These are phyloP conservation scores for Anoplopoma fimbria DNA, from an alignment of 2,113 vertebrate species.

Conservation along the genomic window DNA sequence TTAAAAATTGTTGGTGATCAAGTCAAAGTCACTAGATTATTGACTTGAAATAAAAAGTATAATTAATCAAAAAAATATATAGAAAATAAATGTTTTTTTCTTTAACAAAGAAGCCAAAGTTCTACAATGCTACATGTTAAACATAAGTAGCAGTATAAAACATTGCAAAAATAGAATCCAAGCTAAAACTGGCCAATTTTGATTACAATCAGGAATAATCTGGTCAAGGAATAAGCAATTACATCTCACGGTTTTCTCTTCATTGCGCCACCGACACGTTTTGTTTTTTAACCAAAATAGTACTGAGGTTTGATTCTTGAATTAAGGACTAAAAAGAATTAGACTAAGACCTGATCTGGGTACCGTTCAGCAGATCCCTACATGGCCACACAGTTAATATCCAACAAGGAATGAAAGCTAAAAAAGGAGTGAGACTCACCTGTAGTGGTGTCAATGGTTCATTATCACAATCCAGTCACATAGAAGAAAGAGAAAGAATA, in stretches of 20 bases:
- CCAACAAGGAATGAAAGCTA: background rate
- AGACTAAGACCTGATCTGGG: background rate
- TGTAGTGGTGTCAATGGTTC: constrained; percentile 24
- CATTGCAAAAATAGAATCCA: background rate
- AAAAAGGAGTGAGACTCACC: constrained; percentile 33
- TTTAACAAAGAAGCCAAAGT: background rate
- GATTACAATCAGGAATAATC: background rate
- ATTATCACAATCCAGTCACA: constrained; percentile 32
- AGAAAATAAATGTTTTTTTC: background rate
- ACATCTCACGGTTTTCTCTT: background rate
- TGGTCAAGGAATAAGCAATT: background rate
- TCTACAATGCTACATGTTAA: background rate
- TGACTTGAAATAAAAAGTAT: background rate
- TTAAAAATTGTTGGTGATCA: background rate
- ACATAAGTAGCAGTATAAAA: background rate
- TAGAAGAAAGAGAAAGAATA: constrained; percentile 27
- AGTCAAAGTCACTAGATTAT: background rate
- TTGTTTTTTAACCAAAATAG: background rate
- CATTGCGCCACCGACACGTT: background rate
- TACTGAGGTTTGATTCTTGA: background rate
- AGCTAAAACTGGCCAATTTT: background rate
- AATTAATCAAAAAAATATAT: background rate
- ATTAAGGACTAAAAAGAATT: background rate
- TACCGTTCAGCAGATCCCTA: background rate
- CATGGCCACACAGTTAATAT: background rate